Conservation (phyloP, 1,140 invertebrate species). For the Pseudobourletiella spinata region DNA sequence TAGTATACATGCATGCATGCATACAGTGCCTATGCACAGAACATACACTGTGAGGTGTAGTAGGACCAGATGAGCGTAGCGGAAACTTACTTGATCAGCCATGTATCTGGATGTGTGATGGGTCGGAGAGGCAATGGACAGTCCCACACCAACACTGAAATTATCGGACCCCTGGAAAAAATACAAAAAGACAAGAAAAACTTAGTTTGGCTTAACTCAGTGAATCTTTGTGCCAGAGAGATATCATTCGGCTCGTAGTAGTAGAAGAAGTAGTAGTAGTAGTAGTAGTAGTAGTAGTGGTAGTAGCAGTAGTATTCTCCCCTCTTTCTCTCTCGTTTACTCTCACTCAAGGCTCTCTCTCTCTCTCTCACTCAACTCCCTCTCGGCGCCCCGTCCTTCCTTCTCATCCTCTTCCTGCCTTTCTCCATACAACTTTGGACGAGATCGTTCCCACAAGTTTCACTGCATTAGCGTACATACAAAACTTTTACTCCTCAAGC, state of each 20-base stretch:
- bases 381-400: neutral
- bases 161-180: conserved; percentile 65
- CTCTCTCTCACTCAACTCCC: conserved; percentile 18
- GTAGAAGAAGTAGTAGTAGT: neutral
- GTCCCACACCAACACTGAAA: conserved; percentile 52
- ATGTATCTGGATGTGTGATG: conserved; percentile 56
- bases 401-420: too few species aligned
- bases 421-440: too few species aligned
- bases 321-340: conserved; percentile 3
- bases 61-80: too few species aligned
- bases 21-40: too few species aligned
- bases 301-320: neutral
- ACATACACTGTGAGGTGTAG: too few species aligned
- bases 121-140: conserved; percentile 56
- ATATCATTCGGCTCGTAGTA: too few species aligned
- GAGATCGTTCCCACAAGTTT: too few species aligned
- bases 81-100: conserved; percentile 58
- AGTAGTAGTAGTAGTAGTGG: neutral
- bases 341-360: conserved; percentile 2
- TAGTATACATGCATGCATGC: too few species aligned
- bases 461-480: too few species aligned
- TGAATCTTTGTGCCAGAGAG: neutral
- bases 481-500: too few species aligned
- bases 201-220: conserved; percentile 6
- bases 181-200: conserved; percentile 25